Evolutionary conservation across 2,888 invertebrate species (phyloP), one percentile per base, ranked within the genome.

Genomic region (Drosophila flavopinicola): DNA sequence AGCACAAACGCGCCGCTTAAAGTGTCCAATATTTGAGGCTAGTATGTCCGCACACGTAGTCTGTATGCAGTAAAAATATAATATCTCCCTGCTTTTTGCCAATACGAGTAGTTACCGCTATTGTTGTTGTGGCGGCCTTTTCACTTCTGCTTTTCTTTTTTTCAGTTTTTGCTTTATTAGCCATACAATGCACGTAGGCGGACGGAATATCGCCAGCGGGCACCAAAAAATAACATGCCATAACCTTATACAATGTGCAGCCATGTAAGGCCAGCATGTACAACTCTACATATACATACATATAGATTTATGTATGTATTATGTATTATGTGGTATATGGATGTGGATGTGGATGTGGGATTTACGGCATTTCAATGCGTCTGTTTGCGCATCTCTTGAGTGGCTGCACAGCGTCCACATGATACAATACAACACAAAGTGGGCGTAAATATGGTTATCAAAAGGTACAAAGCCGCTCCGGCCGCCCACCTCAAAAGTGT

Each of bases 181-280:
- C 71, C 78, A 80, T 56, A 82, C 87, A 85, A 75, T 78, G 83
- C 87, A 87, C 85, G 80, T 86, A 71, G 85, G 45, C 66, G 64
- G 47, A 37, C 33, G 59, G 41, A 57, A 82, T 63, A 67, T 64
- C 45, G 72, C 48, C 59, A 64, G 42, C 38, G 73, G 66, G 30
- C 44, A 32, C 48, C 17, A 44, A 54, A 57, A 66, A 66, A 75
- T 63, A 72, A 60, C 73, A 83, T 67, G 53, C 59, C 61, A 64
- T 70, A 85, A 66, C 49, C 68, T 65, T 20, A 60, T 42, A 63
- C 57, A 60, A 57, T 54, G 44, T 52, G 42, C 53, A 48, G 45
- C 42, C 53, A 49, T 66, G 48, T 48, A 59, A 13, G 44, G 42
- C 29, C 23, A 13, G 13, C 32, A 51, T 25, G 38, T 32, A 48